Evolutionary conservation across 1,140 invertebrate species (phyloP).

Genomic region (Dinoponera quadriceps): DNA sequence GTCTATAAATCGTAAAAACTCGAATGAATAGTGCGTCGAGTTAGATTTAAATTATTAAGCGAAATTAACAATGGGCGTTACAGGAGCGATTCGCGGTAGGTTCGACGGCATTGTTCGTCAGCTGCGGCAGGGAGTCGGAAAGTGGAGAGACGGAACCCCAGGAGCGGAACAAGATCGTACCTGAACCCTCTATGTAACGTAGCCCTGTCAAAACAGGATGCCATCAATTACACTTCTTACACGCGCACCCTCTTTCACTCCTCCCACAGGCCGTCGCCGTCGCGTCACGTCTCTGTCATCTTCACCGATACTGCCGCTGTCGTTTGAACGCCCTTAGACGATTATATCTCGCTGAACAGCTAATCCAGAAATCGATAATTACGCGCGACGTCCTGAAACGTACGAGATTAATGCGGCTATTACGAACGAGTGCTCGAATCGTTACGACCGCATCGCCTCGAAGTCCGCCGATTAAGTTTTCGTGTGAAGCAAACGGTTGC

Average conservation of each 20-base stretch:
- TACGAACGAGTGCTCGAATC: constrained; percentile 22
- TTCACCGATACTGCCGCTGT: constrained; percentile 27
- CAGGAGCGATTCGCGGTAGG: background rate
- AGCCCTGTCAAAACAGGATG: constrained; percentile 63
- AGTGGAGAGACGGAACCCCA: background rate
- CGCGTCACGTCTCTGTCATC: constrained; percentile 23
- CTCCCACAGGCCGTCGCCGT: constrained; percentile 14
- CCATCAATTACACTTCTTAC: constrained; percentile 68
- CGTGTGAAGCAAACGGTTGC: background rate
- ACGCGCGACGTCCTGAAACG: constrained; percentile 2
- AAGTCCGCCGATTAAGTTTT: background rate
- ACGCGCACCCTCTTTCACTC: constrained; percentile 45
- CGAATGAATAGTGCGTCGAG: background rate
- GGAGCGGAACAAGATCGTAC: constrained; percentile 27
- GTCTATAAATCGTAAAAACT: background rate
- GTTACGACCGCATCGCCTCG: constrained; percentile 4
- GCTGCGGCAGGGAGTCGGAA: background rate
- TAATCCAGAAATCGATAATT: constrained; percentile 53
- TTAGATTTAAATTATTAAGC: background rate
- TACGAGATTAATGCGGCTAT: constrained; percentile 42
- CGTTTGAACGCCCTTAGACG: constrained; percentile 45
- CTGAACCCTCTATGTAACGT: constrained; percentile 40
- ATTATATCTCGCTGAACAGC: constrained; percentile 38
- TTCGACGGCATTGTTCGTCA: constrained; percentile 6
- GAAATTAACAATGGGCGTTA: background rate